Evolutionary conservation across 2,888 invertebrate genomes (phyloP), one percentile per base, ranked within the genome.

Genomic region (Disparrhopalites patrizii): DNA sequence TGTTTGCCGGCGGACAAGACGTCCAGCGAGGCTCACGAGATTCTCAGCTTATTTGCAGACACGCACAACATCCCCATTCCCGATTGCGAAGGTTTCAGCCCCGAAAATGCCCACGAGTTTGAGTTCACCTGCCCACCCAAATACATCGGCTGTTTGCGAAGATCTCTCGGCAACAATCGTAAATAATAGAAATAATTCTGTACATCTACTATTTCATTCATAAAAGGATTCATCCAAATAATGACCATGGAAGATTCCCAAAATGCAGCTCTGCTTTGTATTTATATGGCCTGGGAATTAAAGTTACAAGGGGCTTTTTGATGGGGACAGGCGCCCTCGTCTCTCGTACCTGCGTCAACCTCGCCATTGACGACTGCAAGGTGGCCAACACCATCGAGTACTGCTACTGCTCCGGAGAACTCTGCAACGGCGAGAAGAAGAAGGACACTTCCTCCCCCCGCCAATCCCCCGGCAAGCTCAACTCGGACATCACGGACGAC

Each of bases 361-460:
- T 65, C 52, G 28, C 62, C 43, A 31, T 72, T 20, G 69, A 71
- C 47, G 71, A 70, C 64, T 72, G 74, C 51, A 74, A 71, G 63
- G 71, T 64, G 20, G 72, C 74, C 15, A 74, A 72, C 47, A 56
- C 67, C 1, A 71, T 72, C 2, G 74, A 74, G 51, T 70, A 72
- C 31, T 74, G 74, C 56, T 72, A 68, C 55, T 74, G 74, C 56
- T 72, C 71, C 2, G 66, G 68, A 5, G 61, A 66, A n/a, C 64
- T 72, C 27, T 74, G 74, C 55, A 74, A 74, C 36, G 73, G 66
- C 50, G 70, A 70, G 50, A 75, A 73, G 62, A 69, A 67, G 52
- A 65, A 66, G 25, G 18, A 30, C 40, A 15, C 18, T 27, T 23
- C 5, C 56, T 36, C n/a, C 36, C n/a, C 27, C 15, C 40, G 27